A percentile compares a stretch with the other conserved stretches of the same genome.
Evolutionary conservation across 1,140 invertebrate species (phyloP).

Genomic region (Globodera rostochiensis): DNA sequence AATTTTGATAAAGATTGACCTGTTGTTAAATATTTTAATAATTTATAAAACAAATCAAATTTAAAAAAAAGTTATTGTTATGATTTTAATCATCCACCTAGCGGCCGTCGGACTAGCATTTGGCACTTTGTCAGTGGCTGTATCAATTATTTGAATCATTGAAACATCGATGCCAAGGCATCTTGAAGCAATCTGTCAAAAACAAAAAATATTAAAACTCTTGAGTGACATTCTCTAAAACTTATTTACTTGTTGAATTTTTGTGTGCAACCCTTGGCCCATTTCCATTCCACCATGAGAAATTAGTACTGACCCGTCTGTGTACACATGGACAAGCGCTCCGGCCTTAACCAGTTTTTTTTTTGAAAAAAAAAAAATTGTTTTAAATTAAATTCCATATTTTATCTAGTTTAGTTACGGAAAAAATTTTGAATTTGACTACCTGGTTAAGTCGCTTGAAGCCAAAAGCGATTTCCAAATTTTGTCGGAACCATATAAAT

Average conservation of each 20-base stretch:
- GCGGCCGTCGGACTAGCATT: conserved; percentile 90
- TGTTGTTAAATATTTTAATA: too few relatives aligned
- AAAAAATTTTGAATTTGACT: too few relatives aligned
- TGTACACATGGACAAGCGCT: conserved; percentile 84
- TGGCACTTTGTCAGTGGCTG: conserved; percentile 87
- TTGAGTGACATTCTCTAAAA: not conserved
- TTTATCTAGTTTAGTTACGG: too few relatives aligned
- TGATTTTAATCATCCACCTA: not conserved
- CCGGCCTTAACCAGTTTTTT: conserved; percentile 69
- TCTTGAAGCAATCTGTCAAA: conserved; percentile 77
- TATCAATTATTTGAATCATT: conserved; percentile 84
- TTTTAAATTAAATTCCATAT: not conserved
- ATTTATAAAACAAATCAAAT: not conserved
- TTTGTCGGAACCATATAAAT: conserved; percentile 83
- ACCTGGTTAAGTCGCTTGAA: conserved; percentile 80
- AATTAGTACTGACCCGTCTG: conserved; percentile 87
- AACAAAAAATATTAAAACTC: conserved; percentile 60
- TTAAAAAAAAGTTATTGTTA: not conserved
- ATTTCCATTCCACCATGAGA: conserved; percentile 90
- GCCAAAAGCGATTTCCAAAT: conserved; percentile 83
- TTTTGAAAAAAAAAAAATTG: not conserved
- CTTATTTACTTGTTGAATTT: conserved; percentile 81
- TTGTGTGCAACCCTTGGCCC: conserved; percentile 92
- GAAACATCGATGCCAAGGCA: conserved; percentile 76
- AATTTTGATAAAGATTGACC: too few relatives aligned